phyloP scores from a whole-genome alignment of 2,888 invertebrate species.

The Drosophila gaucha region DNA sequence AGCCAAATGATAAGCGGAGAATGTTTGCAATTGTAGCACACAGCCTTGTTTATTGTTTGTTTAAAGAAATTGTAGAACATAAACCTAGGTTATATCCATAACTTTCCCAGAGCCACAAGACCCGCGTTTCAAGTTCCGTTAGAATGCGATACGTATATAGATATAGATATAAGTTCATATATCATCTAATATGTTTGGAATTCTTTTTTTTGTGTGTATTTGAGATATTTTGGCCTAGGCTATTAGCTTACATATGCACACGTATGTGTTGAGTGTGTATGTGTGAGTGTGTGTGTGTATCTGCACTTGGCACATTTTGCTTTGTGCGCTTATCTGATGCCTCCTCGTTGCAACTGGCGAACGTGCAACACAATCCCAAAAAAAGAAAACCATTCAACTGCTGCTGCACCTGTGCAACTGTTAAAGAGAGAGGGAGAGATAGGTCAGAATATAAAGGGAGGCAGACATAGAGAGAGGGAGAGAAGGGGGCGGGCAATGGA shows the following conservation, averaged over 20 bases:
- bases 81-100: not conserved
- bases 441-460: not conserved
- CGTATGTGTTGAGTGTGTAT: no score
- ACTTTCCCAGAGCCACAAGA: slow-evolving; percentile 1
- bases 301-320: slow-evolving; percentile 39
- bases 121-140: slow-evolving; percentile 27
- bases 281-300: slow-evolving; percentile 4
- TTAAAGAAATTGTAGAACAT: not conserved
- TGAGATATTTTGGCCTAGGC: slow-evolving; percentile 6
- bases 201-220: slow-evolving; percentile 4
- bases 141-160: not conserved
- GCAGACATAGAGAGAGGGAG: not conserved
- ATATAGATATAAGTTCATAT: not conserved
- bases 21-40: slow-evolving; percentile 3
- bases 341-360: slow-evolving; percentile 26
- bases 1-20: not conserved
- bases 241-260: slow-evolving; percentile 18
- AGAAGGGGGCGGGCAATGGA: slow-evolving; percentile 3
- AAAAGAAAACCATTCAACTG: slow-evolving; percentile 48
- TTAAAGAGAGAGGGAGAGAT: not conserved
- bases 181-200: slow-evolving; percentile 41
- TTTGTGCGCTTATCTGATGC: slow-evolving; percentile 37
- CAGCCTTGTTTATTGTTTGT: slow-evolving; percentile 13
- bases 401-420: slow-evolving; percentile 65
- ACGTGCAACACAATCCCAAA: slow-evolving; percentile 62